Conservation (phyloP, 2,888 invertebrate species). For the Ptychoptera albimana region DNA sequence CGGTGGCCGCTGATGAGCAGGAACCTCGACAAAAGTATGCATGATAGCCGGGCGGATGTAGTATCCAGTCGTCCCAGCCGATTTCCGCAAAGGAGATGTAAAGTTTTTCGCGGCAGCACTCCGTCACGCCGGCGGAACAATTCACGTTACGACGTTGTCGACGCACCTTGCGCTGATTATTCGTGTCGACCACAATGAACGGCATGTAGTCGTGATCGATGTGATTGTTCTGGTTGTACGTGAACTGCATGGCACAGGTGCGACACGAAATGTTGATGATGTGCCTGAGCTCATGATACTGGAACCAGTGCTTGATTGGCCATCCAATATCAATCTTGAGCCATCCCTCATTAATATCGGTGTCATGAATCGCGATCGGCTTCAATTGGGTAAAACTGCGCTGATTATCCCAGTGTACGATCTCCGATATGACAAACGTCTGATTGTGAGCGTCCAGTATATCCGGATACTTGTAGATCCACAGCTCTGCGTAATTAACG, state of each 20-base stretch:
- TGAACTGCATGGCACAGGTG: slow-evolving; percentile 50
- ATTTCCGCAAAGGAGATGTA: slow-evolving; percentile 71
- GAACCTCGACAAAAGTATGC: slow-evolving; percentile 78
- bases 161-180: slow-evolving; percentile 43
- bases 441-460: slow-evolving; percentile 32
- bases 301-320: slow-evolving; percentile 61
- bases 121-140: slow-evolving; percentile 50
- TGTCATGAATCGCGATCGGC: slow-evolving; percentile 62
- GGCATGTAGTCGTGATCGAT: slow-evolving; percentile 53
- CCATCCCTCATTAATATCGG: slow-evolving; percentile 63
- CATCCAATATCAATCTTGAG: slow-evolving; percentile 62
- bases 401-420: slow-evolving; percentile 41
- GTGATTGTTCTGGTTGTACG: slow-evolving; percentile 16
- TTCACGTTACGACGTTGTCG: slow-evolving; percentile 44
- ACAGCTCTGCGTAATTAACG: slow-evolving; percentile 61
- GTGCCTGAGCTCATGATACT: slow-evolving; percentile 47
- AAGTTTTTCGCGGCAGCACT: slow-evolving; percentile 69
- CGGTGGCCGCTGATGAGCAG: slow-evolving; percentile 56
- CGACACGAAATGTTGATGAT: slow-evolving; percentile 63
- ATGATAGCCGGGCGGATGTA: slow-evolving; percentile 65
- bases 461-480: slow-evolving; percentile 49
- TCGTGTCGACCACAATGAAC: slow-evolving; percentile 64
- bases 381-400: slow-evolving; percentile 53
- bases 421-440: slow-evolving; percentile 62
- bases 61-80: slow-evolving; percentile 81